phyloP scores from a whole-genome alignment of 1,140 invertebrate genomes.

The Drosophila tani region DNA sequence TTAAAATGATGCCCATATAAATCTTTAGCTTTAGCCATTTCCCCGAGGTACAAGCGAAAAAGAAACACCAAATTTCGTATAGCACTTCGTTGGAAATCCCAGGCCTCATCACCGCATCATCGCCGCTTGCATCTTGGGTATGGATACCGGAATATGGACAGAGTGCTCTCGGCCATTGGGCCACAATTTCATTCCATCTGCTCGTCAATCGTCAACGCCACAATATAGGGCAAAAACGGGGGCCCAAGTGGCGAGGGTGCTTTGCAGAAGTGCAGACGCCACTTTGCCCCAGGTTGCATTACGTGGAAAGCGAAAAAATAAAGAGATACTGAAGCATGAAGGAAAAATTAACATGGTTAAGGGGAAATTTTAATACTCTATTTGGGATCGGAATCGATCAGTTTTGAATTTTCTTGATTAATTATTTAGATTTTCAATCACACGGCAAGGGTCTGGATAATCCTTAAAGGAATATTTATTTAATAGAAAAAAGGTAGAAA shows the following conservation, averaged over 20 bases:
- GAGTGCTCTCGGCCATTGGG: constrained; percentile 41
- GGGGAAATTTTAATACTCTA: constrained; percentile 5
- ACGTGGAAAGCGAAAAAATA: constrained; percentile 49
- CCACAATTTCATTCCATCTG: constrained; percentile 54
- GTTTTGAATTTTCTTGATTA: too few relatives aligned
- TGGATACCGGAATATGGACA: constrained; percentile 23
- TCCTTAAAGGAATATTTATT: too few relatives aligned
- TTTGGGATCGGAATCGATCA: too few relatives aligned
- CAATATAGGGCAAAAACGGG: not conserved
- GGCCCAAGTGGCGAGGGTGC: constrained; percentile 3
- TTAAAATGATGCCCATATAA: constrained; percentile 36
- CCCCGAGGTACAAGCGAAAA: not conserved
- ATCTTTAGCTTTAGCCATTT: constrained; percentile 11
- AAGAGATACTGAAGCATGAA: constrained; percentile 20
- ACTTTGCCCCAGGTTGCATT: constrained; percentile 58
- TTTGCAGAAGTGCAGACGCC: constrained; percentile 50
- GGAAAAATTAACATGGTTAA: not conserved
- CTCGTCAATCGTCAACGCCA: constrained; percentile 57
- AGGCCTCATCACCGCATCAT: constrained; percentile 37
- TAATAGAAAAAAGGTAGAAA: too few relatives aligned
- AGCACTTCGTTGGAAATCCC: constrained; percentile 41
- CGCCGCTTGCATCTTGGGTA: constrained; percentile 21
- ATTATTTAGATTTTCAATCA: too few relatives aligned
- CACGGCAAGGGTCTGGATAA: too few relatives aligned
- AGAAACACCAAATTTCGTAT: constrained; percentile 27